These are phyloP conservation scores for Apis laboriosa DNA, from an alignment of 1,140 invertebrate genomes.

Conservation along the genomic window DNA sequence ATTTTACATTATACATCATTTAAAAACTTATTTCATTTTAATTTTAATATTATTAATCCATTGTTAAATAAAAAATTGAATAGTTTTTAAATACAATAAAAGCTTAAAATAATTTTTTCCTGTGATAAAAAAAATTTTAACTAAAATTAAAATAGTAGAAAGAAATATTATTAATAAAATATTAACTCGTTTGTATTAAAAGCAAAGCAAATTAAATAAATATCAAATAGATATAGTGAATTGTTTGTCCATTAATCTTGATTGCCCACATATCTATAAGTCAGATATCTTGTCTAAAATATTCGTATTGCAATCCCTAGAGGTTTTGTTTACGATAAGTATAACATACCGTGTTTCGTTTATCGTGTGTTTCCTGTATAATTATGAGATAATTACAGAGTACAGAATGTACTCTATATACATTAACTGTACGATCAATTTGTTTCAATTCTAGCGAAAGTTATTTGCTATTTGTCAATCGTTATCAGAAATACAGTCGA, in stretches of 20 bases:
- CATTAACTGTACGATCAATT: not conserved
- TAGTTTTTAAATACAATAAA: too few relatives aligned
- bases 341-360: not conserved
- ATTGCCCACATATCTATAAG: not conserved
- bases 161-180: too few relatives aligned
- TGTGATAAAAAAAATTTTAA: too few relatives aligned
- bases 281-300: not conserved
- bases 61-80: too few relatives aligned
- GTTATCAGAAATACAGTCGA: too few relatives aligned
- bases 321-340: not conserved
- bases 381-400: not conserved
- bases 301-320: not conserved
- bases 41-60: too few relatives aligned
- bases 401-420: too few relatives aligned
- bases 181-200: too few relatives aligned
- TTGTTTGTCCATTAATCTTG: not conserved
- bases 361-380: not conserved
- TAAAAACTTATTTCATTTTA: too few relatives aligned
- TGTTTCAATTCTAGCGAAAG: not conserved
- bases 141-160: too few relatives aligned
- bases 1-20: too few relatives aligned
- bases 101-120: too few relatives aligned
- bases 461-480: not conserved
- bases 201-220: not conserved
- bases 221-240: not conserved